These are phyloP conservation scores for Carpatolechia fugitivella DNA, from an alignment of 2,888 invertebrate genomes.

Conservation along the genomic window DNA sequence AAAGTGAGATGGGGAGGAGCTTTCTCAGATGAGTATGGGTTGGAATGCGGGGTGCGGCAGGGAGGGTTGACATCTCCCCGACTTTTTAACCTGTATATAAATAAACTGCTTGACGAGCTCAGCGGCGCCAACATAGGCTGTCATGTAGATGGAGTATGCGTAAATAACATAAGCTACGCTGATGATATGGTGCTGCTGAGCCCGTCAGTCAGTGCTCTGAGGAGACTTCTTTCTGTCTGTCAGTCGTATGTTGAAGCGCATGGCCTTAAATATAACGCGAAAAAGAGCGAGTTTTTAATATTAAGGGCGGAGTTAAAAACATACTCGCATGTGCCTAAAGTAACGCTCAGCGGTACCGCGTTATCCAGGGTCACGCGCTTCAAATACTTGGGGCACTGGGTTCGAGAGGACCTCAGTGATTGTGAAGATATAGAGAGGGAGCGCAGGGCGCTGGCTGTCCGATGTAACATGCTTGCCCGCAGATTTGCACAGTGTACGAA, in stretches of 20 bases:
- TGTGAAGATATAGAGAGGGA: slow-evolving; percentile 8
- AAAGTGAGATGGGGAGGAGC: not conserved
- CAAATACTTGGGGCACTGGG: not conserved
- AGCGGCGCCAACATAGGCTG: not conserved
- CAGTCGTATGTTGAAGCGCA: not conserved
- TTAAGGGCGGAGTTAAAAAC: not conserved
- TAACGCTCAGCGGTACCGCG: not conserved
- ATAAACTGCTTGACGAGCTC: slow-evolving; percentile 12
- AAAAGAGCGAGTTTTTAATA: not conserved
- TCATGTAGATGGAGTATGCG: slow-evolving; percentile 12
- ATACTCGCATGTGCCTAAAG: not conserved
- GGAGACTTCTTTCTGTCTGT: not conserved
- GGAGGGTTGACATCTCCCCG: slow-evolving; percentile 2
- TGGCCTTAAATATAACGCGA: not conserved
- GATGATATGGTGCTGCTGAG: slow-evolving; percentile 1
- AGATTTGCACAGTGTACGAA: slow-evolving; percentile 13
- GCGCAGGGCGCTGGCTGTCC: slow-evolving; percentile 15
- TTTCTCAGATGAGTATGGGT: not conserved
- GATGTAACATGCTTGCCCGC: slow-evolving; percentile 16
- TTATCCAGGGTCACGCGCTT: not conserved
- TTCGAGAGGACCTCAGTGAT: not conserved
- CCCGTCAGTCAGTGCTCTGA: not conserved
- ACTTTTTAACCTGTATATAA: not conserved
- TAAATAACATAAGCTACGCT: slow-evolving; percentile 14
- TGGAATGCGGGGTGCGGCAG: not conserved